A percentile compares a stretch with the other conserved stretches of the same genome.
Evolutionary conservation across 2,113 vertebrate species (phyloP).

Genomic region (Larimichthys polyactis): DNA sequence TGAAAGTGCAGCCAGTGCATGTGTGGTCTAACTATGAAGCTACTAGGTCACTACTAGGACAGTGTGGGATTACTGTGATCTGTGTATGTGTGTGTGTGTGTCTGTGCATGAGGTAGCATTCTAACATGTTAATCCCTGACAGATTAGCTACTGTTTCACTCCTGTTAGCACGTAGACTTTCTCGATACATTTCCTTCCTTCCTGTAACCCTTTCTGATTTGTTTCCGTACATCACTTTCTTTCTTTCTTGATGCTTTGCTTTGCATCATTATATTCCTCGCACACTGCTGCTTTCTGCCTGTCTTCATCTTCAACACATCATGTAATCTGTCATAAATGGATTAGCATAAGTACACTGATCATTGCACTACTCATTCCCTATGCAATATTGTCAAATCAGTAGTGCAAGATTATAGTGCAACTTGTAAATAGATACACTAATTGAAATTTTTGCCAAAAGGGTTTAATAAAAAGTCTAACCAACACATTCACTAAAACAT

Average conservation of each 20-base stretch:
- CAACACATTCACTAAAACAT: not conserved
- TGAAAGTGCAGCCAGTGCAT: slow-evolving; percentile 35
- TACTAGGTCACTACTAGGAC: slow-evolving; percentile 63
- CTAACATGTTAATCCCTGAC: slow-evolving; percentile 66
- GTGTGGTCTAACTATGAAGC: slow-evolving; percentile 35
- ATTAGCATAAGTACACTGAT: slow-evolving; percentile 51
- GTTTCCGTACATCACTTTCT: not conserved
- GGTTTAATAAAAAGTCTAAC: not conserved
- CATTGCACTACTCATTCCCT: slow-evolving; percentile 33
- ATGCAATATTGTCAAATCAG: slow-evolving; percentile 21
- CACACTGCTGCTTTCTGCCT: not conserved
- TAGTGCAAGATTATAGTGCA: slow-evolving; percentile 18
- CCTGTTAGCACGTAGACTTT: slow-evolving; percentile 13
- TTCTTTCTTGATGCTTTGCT: not conserved
- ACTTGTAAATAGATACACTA: slow-evolving; percentile 4
- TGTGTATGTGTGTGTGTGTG: slow-evolving; percentile 27
- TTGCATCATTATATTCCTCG: not conserved
- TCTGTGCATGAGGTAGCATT: slow-evolving; percentile 45
- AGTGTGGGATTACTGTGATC: slow-evolving; percentile 59
- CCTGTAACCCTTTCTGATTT: slow-evolving; percentile 22
- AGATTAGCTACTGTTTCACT: slow-evolving; percentile 64
- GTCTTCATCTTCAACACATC: slow-evolving; percentile 40
- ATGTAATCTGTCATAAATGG: slow-evolving; percentile 46
- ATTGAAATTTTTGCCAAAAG: not conserved
- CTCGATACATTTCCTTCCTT: not conserved